phyloP scores from a whole-genome alignment of 1,140 invertebrate genomes.

The Drosophila sp. region DNA sequence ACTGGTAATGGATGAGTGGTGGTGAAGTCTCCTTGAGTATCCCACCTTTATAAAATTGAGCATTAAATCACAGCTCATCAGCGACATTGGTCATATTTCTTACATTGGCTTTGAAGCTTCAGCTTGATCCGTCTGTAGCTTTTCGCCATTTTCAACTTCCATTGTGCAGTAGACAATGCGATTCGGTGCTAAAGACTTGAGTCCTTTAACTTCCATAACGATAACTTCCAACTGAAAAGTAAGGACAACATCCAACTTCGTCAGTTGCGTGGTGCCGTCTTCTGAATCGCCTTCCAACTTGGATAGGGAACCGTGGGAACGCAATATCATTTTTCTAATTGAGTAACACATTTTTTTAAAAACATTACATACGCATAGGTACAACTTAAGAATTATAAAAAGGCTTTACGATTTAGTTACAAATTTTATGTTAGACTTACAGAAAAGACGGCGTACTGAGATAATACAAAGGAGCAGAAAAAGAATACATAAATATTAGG shows the following conservation, averaged over 20 bases:
- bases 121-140: conserved; percentile 99
- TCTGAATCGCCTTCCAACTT: conserved; percentile 95
- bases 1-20: conserved; percentile 98
- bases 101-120: conserved; percentile 99
- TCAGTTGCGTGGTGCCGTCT: conserved; percentile 94
- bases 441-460: conserved; percentile 80
- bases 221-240: conserved; percentile 98
- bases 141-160: conserved; percentile 99
- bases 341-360: background rate
- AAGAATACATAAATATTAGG: conserved; percentile 21
- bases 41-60: conserved; percentile 89
- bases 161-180: conserved; percentile 99
- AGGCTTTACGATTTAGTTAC: background rate
- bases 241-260: conserved; percentile 98
- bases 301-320: conserved; percentile 95
- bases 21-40: conserved; percentile 98
- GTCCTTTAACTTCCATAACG: conserved; percentile 99
- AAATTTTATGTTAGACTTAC: conserved; percentile 58
- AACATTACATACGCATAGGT: background rate
- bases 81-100: conserved; percentile 71
- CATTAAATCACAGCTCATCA: background rate
- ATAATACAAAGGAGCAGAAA: conserved; percentile 18
- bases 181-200: conserved; percentile 98
- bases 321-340: conserved; percentile 84
- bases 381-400: background rate